Base-by-base conservation (phyloP, 2,113 vertebrate species). In the Coptodon rendalli region DNA sequence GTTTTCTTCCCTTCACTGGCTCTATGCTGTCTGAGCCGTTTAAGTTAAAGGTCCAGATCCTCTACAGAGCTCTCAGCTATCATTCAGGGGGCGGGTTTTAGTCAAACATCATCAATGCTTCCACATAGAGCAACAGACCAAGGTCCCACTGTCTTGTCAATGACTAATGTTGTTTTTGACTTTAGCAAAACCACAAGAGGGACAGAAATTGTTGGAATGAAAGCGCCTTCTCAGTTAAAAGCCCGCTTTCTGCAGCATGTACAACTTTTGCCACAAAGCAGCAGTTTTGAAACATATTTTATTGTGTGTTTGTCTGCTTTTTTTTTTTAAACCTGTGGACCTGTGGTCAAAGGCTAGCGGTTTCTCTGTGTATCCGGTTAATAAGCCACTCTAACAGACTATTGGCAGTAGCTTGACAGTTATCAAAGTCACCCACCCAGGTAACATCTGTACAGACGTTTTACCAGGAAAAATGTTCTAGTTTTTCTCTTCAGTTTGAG, bases 41-140 rank as follows among this genome's bases (percentile, higher is more conserved):
- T 43, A 34, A 54, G 80, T 61, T 27, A 50, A 27, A 76, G 66
- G 83, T 31, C 79, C 48, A 68, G 54, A 80, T 87, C 40, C 80
- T 24, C 31, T 48, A 59, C 73, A 29, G n/a, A 53, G 22, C 38
- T 24, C 34, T 86, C 61, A 61, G 84, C 45, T 82, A 43, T 68
- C 54, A 80, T 43, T 85, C 36, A 80, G 88, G 68, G 89, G 92
- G 91, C 12, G 91, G 87, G 80, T 78, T 81, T 73, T 63, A 45
- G 16, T 19, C 2, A 85, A 68, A 82, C 83, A 48, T 56, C 80
- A 87, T 91, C 85, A 81, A 29, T 24, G 81, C 53, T 45, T 79
- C 73, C 7, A 48, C 36, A 84, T 57, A 91, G 59, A 84, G 40
- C 59, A 19, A 50, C 71, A 53, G 36, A 54, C 34, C 78, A 81